A percentile compares a stretch with the other conserved stretches of the same genome.
These are phyloP conservation scores for Tragelaphus buxtoni DNA, from an alignment of 2,113 vertebrate species.

Conservation along the genomic window DNA sequence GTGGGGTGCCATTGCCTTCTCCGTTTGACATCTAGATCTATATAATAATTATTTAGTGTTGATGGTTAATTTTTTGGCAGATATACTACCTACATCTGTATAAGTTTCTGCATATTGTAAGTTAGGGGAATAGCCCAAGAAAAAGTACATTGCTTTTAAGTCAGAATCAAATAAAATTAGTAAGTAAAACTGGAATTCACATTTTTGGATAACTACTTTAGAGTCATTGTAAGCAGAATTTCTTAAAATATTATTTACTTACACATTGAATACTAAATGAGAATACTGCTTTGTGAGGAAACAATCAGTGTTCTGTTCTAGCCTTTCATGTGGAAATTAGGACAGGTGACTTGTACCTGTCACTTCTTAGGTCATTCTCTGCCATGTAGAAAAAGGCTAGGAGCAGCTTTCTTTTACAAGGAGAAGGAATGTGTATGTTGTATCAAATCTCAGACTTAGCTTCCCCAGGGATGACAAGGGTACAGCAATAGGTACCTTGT, in stretches of 20 bases:
- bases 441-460: not conserved
- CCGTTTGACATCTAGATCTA: not conserved
- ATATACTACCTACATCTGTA: not conserved
- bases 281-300: not conserved
- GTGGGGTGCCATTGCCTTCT: no score
- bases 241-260: constrained; percentile 6
- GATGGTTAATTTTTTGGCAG: not conserved
- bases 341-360: not conserved
- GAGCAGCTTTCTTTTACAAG: not conserved
- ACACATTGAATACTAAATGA: not conserved
- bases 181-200: constrained; percentile 28
- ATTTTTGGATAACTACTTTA: not conserved
- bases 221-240: not conserved
- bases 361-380: not conserved
- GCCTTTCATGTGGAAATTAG: not conserved
- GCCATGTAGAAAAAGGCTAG: not conserved
- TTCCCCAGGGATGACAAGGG: not conserved
- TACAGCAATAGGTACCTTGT: not conserved
- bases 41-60: not conserved
- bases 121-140: not conserved
- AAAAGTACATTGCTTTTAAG: not conserved
- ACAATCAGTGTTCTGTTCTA: not conserved
- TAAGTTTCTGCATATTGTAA: not conserved
- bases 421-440: not conserved
- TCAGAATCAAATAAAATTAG: not conserved